phyloP scores from a whole-genome alignment of 2,113 vertebrate species.

The Hepsetus odoe region DNA sequence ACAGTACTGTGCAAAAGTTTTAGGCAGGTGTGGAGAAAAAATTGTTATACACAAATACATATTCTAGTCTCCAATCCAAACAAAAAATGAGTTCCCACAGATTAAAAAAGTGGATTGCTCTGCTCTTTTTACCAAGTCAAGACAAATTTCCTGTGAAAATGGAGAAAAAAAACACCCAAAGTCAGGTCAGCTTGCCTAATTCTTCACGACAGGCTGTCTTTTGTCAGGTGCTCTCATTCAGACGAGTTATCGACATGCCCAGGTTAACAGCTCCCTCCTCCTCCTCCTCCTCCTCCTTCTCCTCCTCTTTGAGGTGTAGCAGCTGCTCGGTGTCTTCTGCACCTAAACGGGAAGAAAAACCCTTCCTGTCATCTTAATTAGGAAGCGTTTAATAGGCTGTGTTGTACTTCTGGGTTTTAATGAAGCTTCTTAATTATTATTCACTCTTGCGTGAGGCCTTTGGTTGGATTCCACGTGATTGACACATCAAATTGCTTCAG shows the following conservation, averaged over 20 bases:
- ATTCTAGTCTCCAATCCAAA: too few relatives aligned
- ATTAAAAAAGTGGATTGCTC: too few relatives aligned
- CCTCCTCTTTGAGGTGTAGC: neutral
- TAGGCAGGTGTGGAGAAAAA: too few relatives aligned
- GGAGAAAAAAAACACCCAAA: neutral
- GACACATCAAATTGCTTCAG: neutral
- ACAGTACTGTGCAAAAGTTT: too few relatives aligned
- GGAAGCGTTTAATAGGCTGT: neutral
- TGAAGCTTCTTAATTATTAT: neutral
- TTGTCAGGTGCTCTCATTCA: neutral
- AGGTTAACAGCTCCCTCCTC: neutral
- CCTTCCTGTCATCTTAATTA: neutral
- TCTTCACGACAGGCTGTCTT: constrained; percentile 30
- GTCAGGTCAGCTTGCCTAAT: constrained; percentile 12
- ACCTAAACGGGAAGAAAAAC: neutral
- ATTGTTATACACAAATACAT: too few relatives aligned
- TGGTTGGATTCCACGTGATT: neutral
- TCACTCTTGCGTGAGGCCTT: neutral
- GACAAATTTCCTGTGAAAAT: too few relatives aligned
- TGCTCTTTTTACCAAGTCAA: too few relatives aligned
- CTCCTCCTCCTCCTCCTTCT: neutral
- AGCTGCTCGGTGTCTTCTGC: constrained; percentile 9
- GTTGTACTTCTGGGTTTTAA: neutral
- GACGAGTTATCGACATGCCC: neutral
- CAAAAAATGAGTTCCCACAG: too few relatives aligned